phyloP scores from a whole-genome alignment of 2,888 invertebrate genomes.

The Acrobasis repandana region DNA sequence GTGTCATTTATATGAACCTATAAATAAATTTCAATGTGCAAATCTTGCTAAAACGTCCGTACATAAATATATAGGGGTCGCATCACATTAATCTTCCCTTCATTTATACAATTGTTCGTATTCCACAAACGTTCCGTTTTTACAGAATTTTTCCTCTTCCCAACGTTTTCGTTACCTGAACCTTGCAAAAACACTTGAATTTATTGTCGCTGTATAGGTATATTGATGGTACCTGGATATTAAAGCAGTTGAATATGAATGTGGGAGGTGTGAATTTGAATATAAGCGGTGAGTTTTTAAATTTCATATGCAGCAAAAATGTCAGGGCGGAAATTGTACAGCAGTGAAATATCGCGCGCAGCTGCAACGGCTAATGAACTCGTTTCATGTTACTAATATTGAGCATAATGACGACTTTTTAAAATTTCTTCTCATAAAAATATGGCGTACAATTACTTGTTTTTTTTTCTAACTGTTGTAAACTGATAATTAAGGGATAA shows the following conservation, averaged over 20 bases:
- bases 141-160: conserved; percentile 34
- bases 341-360: conserved; percentile 67
- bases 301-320: conserved; percentile 63
- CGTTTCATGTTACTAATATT: conserved; percentile 71
- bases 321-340: conserved; percentile 62
- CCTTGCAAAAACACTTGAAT: conserved; percentile 18
- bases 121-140: conserved; percentile 41
- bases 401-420: conserved; percentile 57
- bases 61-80: conserved; percentile 67
- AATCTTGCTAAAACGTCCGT: conserved; percentile 69
- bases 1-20: conserved; percentile 64
- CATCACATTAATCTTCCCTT: conserved; percentile 67
- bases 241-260: conserved; percentile 11
- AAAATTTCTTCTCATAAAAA: conserved; percentile 35
- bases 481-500: neutral
- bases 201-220: conserved; percentile 23
- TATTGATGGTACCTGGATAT: conserved; percentile 20
- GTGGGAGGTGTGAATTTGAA: conserved; percentile 33
- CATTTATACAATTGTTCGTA: conserved; percentile 54
- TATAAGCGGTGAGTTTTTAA: conserved; percentile 48
- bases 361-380: conserved; percentile 71
- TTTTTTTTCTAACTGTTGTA: neutral
- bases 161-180: conserved; percentile 22
- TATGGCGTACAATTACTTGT: neutral
- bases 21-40: conserved; percentile 72